phyloP scores from a whole-genome alignment of 2,797 vertebrate species.

The Micromesistius poutassou region DNA sequence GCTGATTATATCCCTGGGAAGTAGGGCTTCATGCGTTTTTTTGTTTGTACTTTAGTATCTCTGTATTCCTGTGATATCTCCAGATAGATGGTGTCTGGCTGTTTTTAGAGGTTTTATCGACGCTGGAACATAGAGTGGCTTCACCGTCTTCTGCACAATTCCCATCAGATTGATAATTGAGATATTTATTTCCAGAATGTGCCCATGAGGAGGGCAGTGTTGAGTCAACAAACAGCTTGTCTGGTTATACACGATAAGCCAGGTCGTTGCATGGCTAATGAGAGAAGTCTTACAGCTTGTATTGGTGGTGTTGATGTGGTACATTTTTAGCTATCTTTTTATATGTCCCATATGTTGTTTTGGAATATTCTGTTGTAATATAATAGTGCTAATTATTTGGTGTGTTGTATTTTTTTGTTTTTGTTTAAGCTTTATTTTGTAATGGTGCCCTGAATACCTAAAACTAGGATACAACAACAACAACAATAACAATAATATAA shows the following conservation, averaged over 20 bases:
- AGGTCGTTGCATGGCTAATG: slow-evolving; percentile 49
- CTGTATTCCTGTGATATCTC: not conserved
- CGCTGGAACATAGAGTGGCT: slow-evolving; percentile 43
- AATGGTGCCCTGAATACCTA: not conserved
- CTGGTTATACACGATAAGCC: slow-evolving; percentile 66
- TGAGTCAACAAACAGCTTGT: slow-evolving; percentile 68
- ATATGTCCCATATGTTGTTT: slow-evolving; percentile 4
- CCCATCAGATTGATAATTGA: slow-evolving; percentile 66
- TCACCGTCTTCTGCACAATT: slow-evolving; percentile 50
- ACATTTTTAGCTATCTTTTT: slow-evolving; percentile 11
- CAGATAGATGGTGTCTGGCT: slow-evolving; percentile 22
- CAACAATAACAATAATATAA: not conserved
- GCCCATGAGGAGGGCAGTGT: slow-evolving; percentile 54
- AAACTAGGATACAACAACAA: not conserved
- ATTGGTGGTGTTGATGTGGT: slow-evolving; percentile 35
- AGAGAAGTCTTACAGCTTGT: slow-evolving; percentile 50
- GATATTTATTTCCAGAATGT: slow-evolving; percentile 46
- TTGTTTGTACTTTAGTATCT: not conserved
- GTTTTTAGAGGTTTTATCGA: slow-evolving; percentile 53
- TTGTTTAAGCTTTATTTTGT: not conserved
- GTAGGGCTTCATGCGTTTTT: not conserved
- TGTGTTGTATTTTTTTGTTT: slow-evolving; percentile 3
- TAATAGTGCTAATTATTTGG: slow-evolving; percentile 17
- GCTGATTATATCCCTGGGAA: not conserved
- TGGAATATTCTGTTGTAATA: slow-evolving; percentile 22